These are phyloP conservation scores for Paradoxurus hermaphroditus DNA, from an alignment of 2,113 vertebrate species.

Conservation along the genomic window DNA sequence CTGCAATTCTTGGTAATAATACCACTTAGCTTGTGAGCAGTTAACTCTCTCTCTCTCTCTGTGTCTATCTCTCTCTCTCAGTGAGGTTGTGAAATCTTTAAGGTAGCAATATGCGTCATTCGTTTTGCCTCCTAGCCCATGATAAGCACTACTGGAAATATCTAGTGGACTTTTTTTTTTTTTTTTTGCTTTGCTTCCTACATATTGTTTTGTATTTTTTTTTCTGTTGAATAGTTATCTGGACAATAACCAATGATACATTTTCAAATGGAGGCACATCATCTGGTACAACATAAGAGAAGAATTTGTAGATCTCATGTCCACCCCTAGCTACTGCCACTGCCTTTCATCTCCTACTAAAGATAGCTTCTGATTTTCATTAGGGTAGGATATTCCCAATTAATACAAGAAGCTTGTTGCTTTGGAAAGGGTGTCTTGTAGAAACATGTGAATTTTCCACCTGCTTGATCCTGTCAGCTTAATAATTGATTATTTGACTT, in stretches of 20 bases:
- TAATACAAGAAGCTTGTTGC: conserved; percentile 16
- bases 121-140: not conserved
- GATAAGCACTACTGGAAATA: not conserved
- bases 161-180: not conserved
- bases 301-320: not conserved
- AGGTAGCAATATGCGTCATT: not conserved
- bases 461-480: not conserved
- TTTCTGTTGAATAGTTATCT: not conserved
- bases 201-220: not conserved
- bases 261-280: not conserved
- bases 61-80: not conserved
- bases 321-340: not conserved
- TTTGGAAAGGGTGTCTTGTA: not conserved
- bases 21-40: not conserved
- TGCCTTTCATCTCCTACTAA: not conserved
- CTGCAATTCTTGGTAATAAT: not conserved
- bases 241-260: not conserved
- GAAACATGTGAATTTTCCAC: not conserved
- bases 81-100: not conserved
- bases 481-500: rapidly evolving
- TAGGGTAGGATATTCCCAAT: not conserved
- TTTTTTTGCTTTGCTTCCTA: not conserved
- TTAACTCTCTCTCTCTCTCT: too few species aligned
- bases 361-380: conserved; percentile 35
- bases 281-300: not conserved